Percentiles rank a stretch among this genome's conserved stretches.
phyloP scores from a whole-genome alignment of 2,797 vertebrate genomes.

The Dryobates pubescens region DNA sequence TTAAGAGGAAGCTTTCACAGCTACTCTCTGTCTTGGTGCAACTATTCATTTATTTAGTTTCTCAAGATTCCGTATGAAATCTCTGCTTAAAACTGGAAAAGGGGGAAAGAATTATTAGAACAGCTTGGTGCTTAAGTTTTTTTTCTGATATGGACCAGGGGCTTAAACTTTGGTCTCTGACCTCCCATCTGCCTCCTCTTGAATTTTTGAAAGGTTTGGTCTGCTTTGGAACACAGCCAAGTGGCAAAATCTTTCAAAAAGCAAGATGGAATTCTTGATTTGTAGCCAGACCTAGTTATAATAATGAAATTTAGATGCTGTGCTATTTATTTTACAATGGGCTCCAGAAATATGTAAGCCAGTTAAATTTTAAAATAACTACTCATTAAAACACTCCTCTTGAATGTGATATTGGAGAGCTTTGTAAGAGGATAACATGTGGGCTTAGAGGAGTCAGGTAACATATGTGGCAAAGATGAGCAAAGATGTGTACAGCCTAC shows the following conservation, averaged over 20 bases:
- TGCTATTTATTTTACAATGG: conserved; percentile 30
- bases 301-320: conserved; percentile 24
- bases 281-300: conserved; percentile 8
- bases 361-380: neutral
- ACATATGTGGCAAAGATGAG: neutral
- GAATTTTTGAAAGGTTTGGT: conserved; percentile 17
- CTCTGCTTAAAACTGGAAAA: neutral
- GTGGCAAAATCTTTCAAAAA: neutral
- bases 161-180: conserved; percentile 9
- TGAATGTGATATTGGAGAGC: neutral
- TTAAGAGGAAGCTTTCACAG: neutral
- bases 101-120: neutral
- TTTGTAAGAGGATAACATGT: neutral
- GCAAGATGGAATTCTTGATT: conserved; percentile 25
- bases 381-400: neutral
- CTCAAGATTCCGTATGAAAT: neutral
- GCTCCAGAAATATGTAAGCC: conserved; percentile 10
- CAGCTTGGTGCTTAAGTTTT: neutral
- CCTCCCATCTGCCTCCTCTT: neutral
- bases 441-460: neutral
- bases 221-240: neutral
- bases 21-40: neutral
- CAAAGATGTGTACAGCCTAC: neutral
- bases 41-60: neutral
- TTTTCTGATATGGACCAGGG: neutral